Conservation (phyloP, 2,797 vertebrate species). For the Pelodytes ibericus region DNA sequence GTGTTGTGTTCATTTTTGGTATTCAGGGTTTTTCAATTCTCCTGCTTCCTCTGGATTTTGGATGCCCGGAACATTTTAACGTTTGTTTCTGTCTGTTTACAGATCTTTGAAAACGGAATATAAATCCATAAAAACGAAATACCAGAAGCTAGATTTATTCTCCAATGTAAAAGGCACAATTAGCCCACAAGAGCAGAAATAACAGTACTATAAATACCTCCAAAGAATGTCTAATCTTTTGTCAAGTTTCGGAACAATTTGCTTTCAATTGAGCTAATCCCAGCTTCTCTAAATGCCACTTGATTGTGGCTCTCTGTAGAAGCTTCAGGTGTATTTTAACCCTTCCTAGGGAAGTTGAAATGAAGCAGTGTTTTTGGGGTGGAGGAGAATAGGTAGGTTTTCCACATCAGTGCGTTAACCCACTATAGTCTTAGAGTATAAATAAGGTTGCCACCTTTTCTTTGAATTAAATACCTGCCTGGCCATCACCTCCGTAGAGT, state of each 20-base stretch:
- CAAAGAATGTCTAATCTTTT: conserved; percentile 16
- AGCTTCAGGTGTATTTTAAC: neutral
- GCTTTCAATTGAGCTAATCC: conserved; percentile 6
- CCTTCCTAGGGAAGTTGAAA: neutral
- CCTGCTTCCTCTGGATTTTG: no score
- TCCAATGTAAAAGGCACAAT: conserved; percentile 10
- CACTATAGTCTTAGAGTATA: no score
- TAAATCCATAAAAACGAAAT: neutral
- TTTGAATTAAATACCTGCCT: no score
- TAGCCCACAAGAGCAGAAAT: conserved; percentile 2
- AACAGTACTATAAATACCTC: conserved; percentile 7
- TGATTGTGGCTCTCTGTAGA: neutral
- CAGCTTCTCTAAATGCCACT: neutral
- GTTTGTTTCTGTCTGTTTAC: neutral
- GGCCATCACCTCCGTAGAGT: no score
- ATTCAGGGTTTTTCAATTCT: no score
- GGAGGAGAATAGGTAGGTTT: no score
- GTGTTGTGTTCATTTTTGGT: no score
- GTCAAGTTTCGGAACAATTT: neutral
- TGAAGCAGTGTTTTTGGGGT: no score
- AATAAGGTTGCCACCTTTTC: no score
- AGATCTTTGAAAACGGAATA: neutral
- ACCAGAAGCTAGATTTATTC: neutral
- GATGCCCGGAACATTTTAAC: neutral
- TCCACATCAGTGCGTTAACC: no score